Evolutionary conservation across 1,140 invertebrate genomes (phyloP).

Genomic region (Tetramorium simillimum): DNA sequence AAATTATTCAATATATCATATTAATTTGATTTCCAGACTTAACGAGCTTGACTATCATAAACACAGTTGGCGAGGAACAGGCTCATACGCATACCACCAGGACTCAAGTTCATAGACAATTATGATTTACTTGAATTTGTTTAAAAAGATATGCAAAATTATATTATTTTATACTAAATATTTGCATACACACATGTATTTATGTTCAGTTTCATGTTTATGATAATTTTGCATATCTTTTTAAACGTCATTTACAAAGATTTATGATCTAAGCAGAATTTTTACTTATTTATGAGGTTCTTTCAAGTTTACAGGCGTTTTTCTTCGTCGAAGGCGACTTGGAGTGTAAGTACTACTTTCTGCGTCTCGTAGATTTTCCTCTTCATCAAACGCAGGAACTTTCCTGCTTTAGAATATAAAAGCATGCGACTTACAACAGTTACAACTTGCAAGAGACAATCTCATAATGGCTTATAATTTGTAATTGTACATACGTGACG

Average conservation of each 20-base stretch:
- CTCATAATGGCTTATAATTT: background rate
- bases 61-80: too few species aligned
- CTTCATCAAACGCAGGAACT: background rate
- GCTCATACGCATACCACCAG: too few species aligned
- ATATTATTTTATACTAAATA: background rate
- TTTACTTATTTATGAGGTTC: constrained; percentile 75
- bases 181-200: background rate
- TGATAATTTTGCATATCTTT: too few species aligned
- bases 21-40: too few species aligned
- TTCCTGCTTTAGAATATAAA: constrained; percentile 23
- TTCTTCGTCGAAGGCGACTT: constrained; percentile 74
- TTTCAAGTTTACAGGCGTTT: constrained; percentile 71
- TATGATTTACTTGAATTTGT: background rate
- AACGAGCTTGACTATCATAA: too few species aligned
- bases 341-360: constrained; percentile 62
- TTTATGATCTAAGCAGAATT: too few species aligned
- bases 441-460: background rate
- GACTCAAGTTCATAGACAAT: too few species aligned
- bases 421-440: background rate
- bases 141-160: background rate
- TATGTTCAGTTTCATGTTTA: too few species aligned
- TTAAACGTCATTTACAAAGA: too few species aligned
- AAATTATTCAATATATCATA: too few species aligned
- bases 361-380: constrained; percentile 69
- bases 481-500: constrained; percentile 57